Base-by-base conservation (phyloP, 2,113 vertebrate species). In the Peromyscus polionotus region DNA sequence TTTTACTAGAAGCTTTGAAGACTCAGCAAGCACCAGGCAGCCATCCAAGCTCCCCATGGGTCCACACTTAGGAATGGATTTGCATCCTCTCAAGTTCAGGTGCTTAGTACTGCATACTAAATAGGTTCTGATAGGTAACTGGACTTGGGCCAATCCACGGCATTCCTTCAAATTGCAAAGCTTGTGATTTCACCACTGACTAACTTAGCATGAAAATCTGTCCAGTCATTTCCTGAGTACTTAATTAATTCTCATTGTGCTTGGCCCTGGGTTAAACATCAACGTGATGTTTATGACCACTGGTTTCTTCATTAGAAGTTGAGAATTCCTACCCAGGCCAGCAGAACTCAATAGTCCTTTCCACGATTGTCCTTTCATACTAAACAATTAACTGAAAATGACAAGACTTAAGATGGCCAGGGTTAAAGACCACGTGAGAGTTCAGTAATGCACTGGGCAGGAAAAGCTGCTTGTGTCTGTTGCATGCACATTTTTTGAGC, bases 241-340 rank as follows among this genome's bases (percentile, higher is more conserved):
- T 90, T 91, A 68, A 86, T 67, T 65, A 77, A 77, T 76, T 85
- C 33, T 94, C 28, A 7, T 0, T 91, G 31, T 68, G 61, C 48
- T 70, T 77, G 22, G 10, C 36, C 24, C 63, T 79, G 16, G 31
- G 61, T 91, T 91, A 91, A 95, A 86, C 61, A 91, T 95, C 80
- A 95, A n/a, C 80, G 61, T 39, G 10, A 31, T 76, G 68, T 59
- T 95, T 31, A 61, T 33, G 39, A 67, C 28, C 48, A n/a, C 51
- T 63, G 65, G 61, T 68, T 76, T 91, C 48, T 80, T 94, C 54
- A 45, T 19, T 67, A 51, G 19, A 91, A 26, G 24, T 54, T 84
- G 20, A 77, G 48, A 77, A 68, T 57, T 77, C 20, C 65, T 70
- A 20, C 36, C 10, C 68, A 26, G 77, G 22, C 72, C 39, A 77